These are phyloP conservation scores for Pipistrellus pygmaeus DNA, from an alignment of 2,797 vertebrate genomes.

Conservation along the genomic window DNA sequence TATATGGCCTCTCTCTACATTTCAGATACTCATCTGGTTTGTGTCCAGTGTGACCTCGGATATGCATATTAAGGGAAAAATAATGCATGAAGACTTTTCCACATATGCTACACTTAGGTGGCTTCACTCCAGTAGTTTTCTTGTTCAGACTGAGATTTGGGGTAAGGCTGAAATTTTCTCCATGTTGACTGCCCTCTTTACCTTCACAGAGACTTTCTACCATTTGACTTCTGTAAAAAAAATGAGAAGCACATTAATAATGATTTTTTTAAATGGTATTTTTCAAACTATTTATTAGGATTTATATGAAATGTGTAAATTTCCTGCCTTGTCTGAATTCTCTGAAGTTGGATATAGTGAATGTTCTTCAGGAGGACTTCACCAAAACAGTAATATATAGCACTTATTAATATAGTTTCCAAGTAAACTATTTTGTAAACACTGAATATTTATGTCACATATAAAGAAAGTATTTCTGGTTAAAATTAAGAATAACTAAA, in stretches of 20 bases:
- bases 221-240: slow-evolving; percentile 1
- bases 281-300: background rate
- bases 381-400: background rate
- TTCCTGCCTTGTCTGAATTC: background rate
- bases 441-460: background rate
- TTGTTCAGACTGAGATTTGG: background rate
- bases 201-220: background rate
- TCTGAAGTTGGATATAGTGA: background rate
- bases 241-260: background rate
- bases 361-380: background rate
- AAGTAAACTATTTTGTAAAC: background rate
- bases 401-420: background rate
- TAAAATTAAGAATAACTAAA: background rate
- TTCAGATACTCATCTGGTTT: background rate
- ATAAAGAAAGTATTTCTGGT: background rate
- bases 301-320: background rate
- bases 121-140: background rate
- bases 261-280: background rate
- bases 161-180: background rate
- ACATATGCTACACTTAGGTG: background rate
- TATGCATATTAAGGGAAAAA: background rate
- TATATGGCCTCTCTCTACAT: slow-evolving; percentile 26
- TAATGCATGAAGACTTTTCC: background rate
- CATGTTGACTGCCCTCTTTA: background rate
- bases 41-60: background rate